Conservation (phyloP, 2,888 invertebrate genomes). For the Calliphora vomitoria region DNA sequence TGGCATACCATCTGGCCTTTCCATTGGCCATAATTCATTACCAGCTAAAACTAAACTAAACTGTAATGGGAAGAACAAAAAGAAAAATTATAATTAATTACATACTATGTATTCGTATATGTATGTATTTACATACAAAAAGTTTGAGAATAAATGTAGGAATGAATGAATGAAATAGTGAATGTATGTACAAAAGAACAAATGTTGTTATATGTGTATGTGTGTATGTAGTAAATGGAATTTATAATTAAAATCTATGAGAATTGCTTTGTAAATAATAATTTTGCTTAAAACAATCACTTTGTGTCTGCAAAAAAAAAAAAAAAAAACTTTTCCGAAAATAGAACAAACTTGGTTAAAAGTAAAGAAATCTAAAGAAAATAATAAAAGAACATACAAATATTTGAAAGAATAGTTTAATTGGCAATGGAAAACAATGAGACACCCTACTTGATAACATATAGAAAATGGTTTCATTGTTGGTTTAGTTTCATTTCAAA, state of each 20-base stretch:
- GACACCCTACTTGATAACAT: background rate
- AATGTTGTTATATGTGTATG: conserved; percentile 7
- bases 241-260: conserved; percentile 66
- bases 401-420: conserved; percentile 13
- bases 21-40: conserved; percentile 94
- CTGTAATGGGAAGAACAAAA: conserved; percentile 78
- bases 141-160: conserved; percentile 9
- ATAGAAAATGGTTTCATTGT: background rate
- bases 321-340: conserved; percentile 16
- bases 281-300: conserved; percentile 47
- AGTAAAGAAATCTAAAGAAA: conserved; percentile 10
- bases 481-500: too few species aligned
- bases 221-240: conserved; percentile 53
- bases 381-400: background rate
- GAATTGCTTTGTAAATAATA: conserved; percentile 52
- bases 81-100: conserved; percentile 55
- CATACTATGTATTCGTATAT: conserved; percentile 34
- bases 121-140: background rate
- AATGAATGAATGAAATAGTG: background rate
- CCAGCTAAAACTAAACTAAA: conserved; percentile 86
- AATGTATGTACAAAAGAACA: background rate
- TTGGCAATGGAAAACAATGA: background rate
- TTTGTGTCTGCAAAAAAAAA: conserved; percentile 32
- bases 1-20: conserved; percentile 95
- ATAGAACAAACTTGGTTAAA: conserved; percentile 17